Conservation (phyloP, 1,140 invertebrate genomes). For the Drosophila pruinosa region DNA sequence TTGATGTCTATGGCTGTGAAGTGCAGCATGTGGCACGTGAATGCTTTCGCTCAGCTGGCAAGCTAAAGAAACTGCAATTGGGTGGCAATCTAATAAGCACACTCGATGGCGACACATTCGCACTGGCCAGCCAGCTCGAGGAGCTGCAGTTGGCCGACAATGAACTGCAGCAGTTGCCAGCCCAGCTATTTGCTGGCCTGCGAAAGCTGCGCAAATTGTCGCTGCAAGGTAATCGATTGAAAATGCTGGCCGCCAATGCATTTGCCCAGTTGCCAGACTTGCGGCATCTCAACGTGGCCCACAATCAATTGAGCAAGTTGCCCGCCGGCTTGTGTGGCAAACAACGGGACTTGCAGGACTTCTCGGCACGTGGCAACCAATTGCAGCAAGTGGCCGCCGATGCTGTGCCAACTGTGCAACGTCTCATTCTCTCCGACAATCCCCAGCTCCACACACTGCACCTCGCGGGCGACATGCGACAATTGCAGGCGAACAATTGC, state of each 20-base stretch:
- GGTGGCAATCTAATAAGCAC: slow-evolving; percentile 34
- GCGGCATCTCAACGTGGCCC: slow-evolving; percentile 44
- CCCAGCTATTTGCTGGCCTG: slow-evolving; percentile 23
- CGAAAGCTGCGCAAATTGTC: slow-evolving; percentile 26
- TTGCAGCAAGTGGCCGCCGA: slow-evolving; percentile 30
- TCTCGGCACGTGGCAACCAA: slow-evolving; percentile 43
- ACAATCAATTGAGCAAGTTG: slow-evolving; percentile 34
- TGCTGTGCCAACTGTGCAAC: slow-evolving; percentile 22
- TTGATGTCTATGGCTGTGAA: slow-evolving; percentile 41
- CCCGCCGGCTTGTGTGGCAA: slow-evolving; percentile 24
- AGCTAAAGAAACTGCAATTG: slow-evolving; percentile 40
- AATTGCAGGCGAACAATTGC: slow-evolving; percentile 49
- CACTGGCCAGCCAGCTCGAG: slow-evolving; percentile 44
- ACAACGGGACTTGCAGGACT: slow-evolving; percentile 24
- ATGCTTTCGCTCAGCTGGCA: slow-evolving; percentile 42
- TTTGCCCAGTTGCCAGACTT: slow-evolving; percentile 26
- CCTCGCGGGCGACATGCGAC: slow-evolving; percentile 14
- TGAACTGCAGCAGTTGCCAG: slow-evolving; percentile 32
- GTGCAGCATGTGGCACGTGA: slow-evolving; percentile 32
- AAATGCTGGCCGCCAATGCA: not conserved
- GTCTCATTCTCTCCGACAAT: slow-evolving; percentile 45
- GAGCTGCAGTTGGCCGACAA: slow-evolving; percentile 54
- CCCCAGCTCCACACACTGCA: slow-evolving; percentile 17
- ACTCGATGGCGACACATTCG: slow-evolving; percentile 26
- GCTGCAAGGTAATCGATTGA: slow-evolving; percentile 41